A percentile compares a stretch with the other conserved stretches of the same genome.
phyloP scores from a whole-genome alignment of 1,140 invertebrate species.

The Brachionus calyciflorus region DNA sequence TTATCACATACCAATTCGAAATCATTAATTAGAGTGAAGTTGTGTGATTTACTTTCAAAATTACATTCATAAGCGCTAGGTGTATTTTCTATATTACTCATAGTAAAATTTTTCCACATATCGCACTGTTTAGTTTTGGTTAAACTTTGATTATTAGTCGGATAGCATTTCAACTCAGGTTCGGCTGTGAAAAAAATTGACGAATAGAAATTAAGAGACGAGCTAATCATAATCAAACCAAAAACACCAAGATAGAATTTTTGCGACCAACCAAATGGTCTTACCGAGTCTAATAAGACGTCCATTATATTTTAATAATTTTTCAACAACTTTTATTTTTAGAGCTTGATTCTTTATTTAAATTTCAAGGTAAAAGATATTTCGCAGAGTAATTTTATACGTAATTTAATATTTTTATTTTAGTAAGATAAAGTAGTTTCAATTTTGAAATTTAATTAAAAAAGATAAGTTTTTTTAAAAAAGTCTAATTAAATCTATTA shows the following conservation, averaged over 20 bases:
- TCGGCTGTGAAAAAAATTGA: slow-evolving; percentile 40
- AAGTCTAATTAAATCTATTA: too few relatives aligned
- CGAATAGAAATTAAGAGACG: slow-evolving; percentile 8
- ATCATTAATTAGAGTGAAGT: slow-evolving; percentile 12
- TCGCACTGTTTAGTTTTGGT: neutral
- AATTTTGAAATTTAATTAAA: too few relatives aligned
- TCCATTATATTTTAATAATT: neutral
- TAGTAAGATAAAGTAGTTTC: too few relatives aligned
- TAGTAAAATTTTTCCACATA: neutral
- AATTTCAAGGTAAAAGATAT: neutral
- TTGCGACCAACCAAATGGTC: slow-evolving; percentile 16
- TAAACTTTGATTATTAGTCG: neutral
- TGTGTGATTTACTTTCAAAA: neutral
- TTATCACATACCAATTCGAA: slow-evolving; percentile 17
- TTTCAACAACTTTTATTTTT: too few relatives aligned
- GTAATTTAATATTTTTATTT: too few relatives aligned
- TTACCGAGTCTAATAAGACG: neutral
- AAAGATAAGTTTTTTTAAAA: too few relatives aligned
- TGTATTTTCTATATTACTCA: neutral
- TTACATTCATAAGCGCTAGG: neutral
- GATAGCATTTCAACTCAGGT: neutral
- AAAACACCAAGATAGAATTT: slow-evolving; percentile 7
- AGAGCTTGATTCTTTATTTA: too few relatives aligned
- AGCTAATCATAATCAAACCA: neutral
- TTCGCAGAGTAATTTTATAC: neutral